Percentiles rank a stretch among this genome's conserved stretches.
Evolutionary conservation across 2,888 invertebrate genomes (phyloP).

Genomic region (Cecidostiba fungosa): DNA sequence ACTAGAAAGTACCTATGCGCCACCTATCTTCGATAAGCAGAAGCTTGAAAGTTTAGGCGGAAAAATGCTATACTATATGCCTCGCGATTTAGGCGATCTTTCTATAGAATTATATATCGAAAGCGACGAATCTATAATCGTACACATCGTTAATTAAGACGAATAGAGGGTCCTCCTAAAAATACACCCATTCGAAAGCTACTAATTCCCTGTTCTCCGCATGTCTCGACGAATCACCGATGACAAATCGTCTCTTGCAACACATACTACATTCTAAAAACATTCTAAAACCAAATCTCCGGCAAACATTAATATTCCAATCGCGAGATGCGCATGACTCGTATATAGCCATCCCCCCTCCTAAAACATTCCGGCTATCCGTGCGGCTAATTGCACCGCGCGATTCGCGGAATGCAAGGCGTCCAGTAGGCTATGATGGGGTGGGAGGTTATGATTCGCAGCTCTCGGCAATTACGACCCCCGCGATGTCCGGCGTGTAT

Average conservation of each 20-base stretch:
- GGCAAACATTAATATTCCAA: background rate
- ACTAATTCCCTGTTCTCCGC: background rate
- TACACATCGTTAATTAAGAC: background rate
- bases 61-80: too few species aligned
- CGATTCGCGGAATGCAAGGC: slow-evolving; percentile 50
- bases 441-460: slow-evolving; percentile 16
- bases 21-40: too few species aligned
- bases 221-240: background rate
- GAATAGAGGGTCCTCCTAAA: background rate
- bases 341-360: background rate
- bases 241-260: background rate
- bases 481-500: slow-evolving; percentile 19
- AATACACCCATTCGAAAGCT: background rate
- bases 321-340: background rate
- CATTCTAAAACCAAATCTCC: background rate
- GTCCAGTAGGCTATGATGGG: background rate
- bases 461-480: slow-evolving; percentile 39
- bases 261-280: background rate
- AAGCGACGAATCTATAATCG: background rate
- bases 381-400: slow-evolving; percentile 43
- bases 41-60: too few species aligned
- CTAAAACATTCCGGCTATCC: background rate
- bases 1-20: too few species aligned
- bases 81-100: background rate
- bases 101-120: background rate